These are phyloP conservation scores for Iphiclides podalirius DNA, from an alignment of 2,888 invertebrate genomes.

Conservation along the genomic window DNA sequence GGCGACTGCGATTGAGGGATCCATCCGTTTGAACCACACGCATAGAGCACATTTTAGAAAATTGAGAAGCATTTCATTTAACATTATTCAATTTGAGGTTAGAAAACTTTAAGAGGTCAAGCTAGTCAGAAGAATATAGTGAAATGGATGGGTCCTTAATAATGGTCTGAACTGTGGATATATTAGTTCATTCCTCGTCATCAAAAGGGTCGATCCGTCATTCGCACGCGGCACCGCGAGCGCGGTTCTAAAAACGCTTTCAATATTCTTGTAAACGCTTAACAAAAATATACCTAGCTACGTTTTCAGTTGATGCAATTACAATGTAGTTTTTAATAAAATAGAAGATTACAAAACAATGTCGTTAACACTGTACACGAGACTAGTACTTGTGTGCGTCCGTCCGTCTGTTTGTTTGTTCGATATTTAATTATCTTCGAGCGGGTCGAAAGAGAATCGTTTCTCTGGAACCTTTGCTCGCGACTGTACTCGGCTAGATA, in stretches of 20 bases:
- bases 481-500: not conserved
- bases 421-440: too few species aligned
- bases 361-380: conserved; percentile 66
- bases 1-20: conserved; percentile 18
- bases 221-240: conserved; percentile 26
- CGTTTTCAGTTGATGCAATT: conserved; percentile 45
- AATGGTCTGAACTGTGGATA: too few species aligned
- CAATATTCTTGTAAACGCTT: conserved; percentile 48
- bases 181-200: too few species aligned
- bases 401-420: conserved; percentile 18
- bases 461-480: not conserved
- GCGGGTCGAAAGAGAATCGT: too few species aligned
- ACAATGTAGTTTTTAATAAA: conserved; percentile 51
- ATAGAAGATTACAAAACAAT: conserved; percentile 68
- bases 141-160: too few species aligned
- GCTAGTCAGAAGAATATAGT: too few species aligned
- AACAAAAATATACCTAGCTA: conserved; percentile 73
- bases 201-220: too few species aligned
- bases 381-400: conserved; percentile 46
- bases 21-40: conserved; percentile 5
- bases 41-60: too few species aligned
- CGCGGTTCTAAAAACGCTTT: conserved; percentile 24
- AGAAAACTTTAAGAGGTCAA: too few species aligned
- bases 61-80: too few species aligned
- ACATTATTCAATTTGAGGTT: too few species aligned